Conservation (phyloP, 2,113 vertebrate genomes). For the Malaclemys terrapin region DNA sequence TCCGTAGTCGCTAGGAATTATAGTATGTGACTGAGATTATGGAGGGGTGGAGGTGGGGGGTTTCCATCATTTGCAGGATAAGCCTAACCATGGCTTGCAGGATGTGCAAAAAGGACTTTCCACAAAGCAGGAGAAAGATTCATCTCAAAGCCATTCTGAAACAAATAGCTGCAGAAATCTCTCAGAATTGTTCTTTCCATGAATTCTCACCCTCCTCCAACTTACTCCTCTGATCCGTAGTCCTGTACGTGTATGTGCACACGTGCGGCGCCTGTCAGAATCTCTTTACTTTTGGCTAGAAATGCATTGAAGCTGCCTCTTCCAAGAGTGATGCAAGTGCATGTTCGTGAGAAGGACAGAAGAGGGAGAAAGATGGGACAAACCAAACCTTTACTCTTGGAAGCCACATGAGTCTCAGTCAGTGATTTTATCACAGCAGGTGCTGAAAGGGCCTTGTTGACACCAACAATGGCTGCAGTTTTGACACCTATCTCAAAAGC, state of each 20-base stretch:
- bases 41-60: fast-evolving
- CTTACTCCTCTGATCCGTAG: neutral
- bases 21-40: neutral
- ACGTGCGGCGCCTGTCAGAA: neutral
- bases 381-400: neutral
- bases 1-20: neutral
- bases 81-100: neutral
- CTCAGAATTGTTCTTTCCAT: neutral
- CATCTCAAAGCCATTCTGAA: neutral
- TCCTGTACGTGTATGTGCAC: fast-evolving
- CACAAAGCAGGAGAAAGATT: neutral
- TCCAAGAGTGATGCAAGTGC: neutral
- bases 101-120: neutral
- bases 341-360: neutral
- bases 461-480: fast-evolving
- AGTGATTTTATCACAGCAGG: neutral
- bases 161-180: neutral
- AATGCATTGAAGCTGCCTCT: neutral
- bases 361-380: neutral
- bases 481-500: neutral
- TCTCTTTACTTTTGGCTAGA: neutral
- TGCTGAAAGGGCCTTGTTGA: neutral
- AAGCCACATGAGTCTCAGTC: neutral
- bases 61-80: neutral
- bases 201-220: neutral